Base-by-base conservation (phyloP, 2,113 vertebrate genomes). In the Oncorhynchus kisutch region DNA sequence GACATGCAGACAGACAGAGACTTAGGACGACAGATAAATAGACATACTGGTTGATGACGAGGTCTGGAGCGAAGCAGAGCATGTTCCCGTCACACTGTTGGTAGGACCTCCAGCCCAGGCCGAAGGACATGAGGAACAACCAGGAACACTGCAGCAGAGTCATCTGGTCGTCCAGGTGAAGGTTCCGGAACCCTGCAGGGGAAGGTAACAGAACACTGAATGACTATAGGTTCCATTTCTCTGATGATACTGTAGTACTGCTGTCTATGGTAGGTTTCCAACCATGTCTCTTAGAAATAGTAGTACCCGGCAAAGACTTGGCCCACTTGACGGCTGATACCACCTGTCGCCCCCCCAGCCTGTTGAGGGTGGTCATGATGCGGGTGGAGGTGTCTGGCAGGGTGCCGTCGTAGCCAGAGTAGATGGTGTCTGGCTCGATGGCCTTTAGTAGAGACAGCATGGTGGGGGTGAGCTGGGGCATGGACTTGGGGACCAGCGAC, bases 151-250 rank as follows among this genome's bases (percentile, higher is more conserved):
- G 98, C 77, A 99, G 94, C 16, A 99, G 94, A 77, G 94, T 99
- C 97, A 99, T 99, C 92, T 99, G 98, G 93, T 99, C 98, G 75
- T 99, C 98, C 88, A 99, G 94, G 85, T 99, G 97, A 79, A 99
- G 87, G 83, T 97, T 98, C 82, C 96, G 93, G 90, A 99, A 99
- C 82, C 97, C 98, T 99, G 39, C 39, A 45, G 9, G 39, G 77
- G 29, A 49, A 66, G 67, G 70, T 45, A 22, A 48, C 67, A 72
- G 57, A 22, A 83, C 49, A 27, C 3, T 24, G 14, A 39, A 69
- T 45, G 9, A 45, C 39, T 45, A 45, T 3, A 45, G 9, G 9
- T 45, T 45, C 39, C 39, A 45, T 45, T 45, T 45, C 39, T 2
- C 39, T 45, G 9, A 45, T 45, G 39, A 45, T 45, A 3, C 39